Percentiles rank a stretch among this genome's conserved stretches.
phyloP scores from a whole-genome alignment of 2,888 invertebrate genomes.

The Drosophila vallismaia region DNA sequence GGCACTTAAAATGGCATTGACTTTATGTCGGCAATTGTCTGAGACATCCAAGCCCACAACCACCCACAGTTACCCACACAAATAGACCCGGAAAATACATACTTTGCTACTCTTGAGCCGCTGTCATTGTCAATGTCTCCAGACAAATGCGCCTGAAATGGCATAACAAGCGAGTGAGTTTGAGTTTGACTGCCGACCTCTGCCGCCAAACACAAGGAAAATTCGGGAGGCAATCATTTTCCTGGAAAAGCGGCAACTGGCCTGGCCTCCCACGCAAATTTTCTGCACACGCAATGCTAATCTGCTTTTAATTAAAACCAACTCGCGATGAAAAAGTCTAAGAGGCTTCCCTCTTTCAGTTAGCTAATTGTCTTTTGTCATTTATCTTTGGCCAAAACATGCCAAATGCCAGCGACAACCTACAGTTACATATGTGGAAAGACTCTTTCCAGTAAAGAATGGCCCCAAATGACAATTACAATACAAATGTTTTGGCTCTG shows the following conservation, averaged over 20 bases:
- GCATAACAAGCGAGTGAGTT: conserved; percentile 22
- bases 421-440: conserved; percentile 38
- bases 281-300: conserved; percentile 71
- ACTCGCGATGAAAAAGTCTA: conserved; percentile 53
- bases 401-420: conserved; percentile 34
- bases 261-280: conserved; percentile 32
- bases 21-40: conserved; percentile 59
- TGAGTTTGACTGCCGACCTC: conserved; percentile 2
- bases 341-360: conserved; percentile 57
- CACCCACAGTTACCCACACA: conserved; percentile 1
- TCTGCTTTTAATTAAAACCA: conserved; percentile 77
- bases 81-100: conserved; percentile 5
- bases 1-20: conserved; percentile 61
- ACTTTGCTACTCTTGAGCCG: conserved; percentile 23
- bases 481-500: conserved; percentile 50
- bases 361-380: conserved; percentile 63
- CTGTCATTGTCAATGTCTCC: conserved; percentile 69
- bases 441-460: conserved; percentile 11
- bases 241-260: conserved; percentile 35
- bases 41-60: conserved; percentile 39
- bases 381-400: conserved; percentile 49
- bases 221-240: conserved; percentile 52
- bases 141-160: conserved; percentile 50
- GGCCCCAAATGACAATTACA: conserved; percentile 43
- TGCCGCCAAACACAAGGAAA: not conserved